Percentiles rank a stretch among this genome's conserved stretches.
phyloP scores from a whole-genome alignment of 2,888 invertebrate genomes.

The Orthosia gothica region DNA sequence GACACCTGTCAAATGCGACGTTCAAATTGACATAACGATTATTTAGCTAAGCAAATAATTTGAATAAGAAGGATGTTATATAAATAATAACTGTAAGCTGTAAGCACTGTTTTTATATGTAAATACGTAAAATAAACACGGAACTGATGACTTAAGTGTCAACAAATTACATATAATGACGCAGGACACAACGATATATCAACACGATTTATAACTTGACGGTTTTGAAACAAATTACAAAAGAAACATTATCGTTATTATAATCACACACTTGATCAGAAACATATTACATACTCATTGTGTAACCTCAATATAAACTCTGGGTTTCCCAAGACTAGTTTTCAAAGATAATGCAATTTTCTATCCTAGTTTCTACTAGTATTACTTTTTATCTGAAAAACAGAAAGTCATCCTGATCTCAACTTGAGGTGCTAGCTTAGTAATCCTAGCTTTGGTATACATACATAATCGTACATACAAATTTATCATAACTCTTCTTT shows the following conservation, averaged over 20 bases:
- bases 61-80: constrained; percentile 6
- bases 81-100: constrained; percentile 1
- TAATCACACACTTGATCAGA: constrained; percentile 4
- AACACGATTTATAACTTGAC: constrained; percentile 20
- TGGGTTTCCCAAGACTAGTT: too few species aligned
- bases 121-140: constrained; percentile 28
- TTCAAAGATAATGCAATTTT: too few species aligned
- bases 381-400: too few species aligned
- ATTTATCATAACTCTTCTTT: too few species aligned
- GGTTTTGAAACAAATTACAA: constrained; percentile 34
- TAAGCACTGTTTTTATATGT: constrained; percentile 28
- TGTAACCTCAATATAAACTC: too few species aligned
- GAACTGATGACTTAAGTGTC: constrained; percentile 4
- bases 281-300: neutral
- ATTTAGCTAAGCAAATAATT: constrained; percentile 19
- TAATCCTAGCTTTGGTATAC: neutral
- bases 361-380: neutral
- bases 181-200: constrained; percentile 22
- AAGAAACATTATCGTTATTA: constrained; percentile 11
- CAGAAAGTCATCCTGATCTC: too few species aligned
- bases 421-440: neutral
- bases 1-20: constrained; percentile 16
- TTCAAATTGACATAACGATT: neutral
- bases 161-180: constrained; percentile 34
- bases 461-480: too few species aligned